These are phyloP conservation scores for Aphelenchoides bicaudatus DNA, from an alignment of 2,888 invertebrate genomes.

Conservation along the genomic window DNA sequence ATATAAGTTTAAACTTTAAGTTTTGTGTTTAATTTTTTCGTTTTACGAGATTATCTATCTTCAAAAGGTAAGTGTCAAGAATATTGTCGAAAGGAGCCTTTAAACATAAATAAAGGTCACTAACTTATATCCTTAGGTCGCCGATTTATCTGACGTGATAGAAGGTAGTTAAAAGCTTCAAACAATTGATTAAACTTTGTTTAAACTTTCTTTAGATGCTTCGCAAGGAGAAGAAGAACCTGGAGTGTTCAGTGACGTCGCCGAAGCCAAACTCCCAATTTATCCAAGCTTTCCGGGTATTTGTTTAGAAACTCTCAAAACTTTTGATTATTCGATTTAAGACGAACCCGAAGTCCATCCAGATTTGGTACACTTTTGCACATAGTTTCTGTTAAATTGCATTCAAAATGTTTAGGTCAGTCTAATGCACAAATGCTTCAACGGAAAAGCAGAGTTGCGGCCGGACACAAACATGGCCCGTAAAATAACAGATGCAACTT, in stretches of 20 bases:
- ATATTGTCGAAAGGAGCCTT: neutral
- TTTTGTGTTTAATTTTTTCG: no score
- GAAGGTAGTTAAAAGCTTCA: slow-evolving; percentile 28
- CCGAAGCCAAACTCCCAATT: slow-evolving; percentile 43
- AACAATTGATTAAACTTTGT: neutral
- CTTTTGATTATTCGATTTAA: no score
- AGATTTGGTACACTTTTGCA: no score
- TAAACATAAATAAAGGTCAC: slow-evolving; percentile 3
- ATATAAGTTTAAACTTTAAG: no score
- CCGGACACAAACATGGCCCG: slow-evolving; percentile 47
- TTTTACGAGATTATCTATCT: slow-evolving; percentile 45
- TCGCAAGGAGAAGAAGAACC: slow-evolving; percentile 43
- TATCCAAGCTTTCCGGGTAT: slow-evolving; percentile 39
- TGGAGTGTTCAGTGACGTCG: slow-evolving; percentile 42
- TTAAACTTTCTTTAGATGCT: slow-evolving; percentile 22
- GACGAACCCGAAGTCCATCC: slow-evolving; percentile 42
- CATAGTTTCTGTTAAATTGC: no score
- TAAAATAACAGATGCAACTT: slow-evolving; percentile 55
- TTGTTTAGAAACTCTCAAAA: no score
- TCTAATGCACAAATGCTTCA: slow-evolving; percentile 42
- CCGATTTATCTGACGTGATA: slow-evolving; percentile 32
- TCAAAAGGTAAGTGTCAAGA: no score
- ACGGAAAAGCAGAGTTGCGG: slow-evolving; percentile 32
- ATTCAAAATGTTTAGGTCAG: no score
- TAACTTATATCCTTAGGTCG: no score